These are phyloP conservation scores for Napeogenes sylphis DNA, from an alignment of 2,888 invertebrate genomes.

Conservation along the genomic window DNA sequence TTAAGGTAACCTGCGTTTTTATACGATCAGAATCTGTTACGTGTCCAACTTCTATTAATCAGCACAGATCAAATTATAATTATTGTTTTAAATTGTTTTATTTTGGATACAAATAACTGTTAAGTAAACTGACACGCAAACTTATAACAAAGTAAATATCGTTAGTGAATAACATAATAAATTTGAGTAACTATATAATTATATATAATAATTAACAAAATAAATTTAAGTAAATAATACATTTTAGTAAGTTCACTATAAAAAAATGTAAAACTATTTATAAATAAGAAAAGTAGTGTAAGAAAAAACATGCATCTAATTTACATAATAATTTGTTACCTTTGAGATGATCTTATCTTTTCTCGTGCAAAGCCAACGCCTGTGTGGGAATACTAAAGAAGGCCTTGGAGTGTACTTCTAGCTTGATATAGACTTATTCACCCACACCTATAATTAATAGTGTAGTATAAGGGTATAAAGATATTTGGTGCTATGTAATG, in stretches of 20 bases:
- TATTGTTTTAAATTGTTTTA: too few relatives aligned
- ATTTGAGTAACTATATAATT: too few relatives aligned
- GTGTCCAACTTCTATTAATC: too few relatives aligned
- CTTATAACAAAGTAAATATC: too few relatives aligned
- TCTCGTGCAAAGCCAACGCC: slow-evolving; percentile 32
- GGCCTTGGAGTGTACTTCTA: slow-evolving; percentile 40
- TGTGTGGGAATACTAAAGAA: slow-evolving; percentile 55
- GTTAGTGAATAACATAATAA: too few relatives aligned
- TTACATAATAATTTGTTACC: slow-evolving; percentile 9
- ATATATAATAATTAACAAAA: too few relatives aligned
- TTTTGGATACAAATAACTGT: too few relatives aligned
- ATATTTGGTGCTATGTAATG: neutral
- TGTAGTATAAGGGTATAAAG: slow-evolving; percentile 40
- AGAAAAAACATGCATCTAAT: neutral
- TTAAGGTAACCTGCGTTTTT: neutral
- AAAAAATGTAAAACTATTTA: neutral
- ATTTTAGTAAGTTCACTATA: neutral
- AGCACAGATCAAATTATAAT: too few relatives aligned
- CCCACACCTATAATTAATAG: slow-evolving; percentile 60
- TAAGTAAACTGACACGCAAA: too few relatives aligned
- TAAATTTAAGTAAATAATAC: too few relatives aligned
- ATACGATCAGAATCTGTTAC: neutral
- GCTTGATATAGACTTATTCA: slow-evolving; percentile 49
- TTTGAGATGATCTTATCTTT: slow-evolving; percentile 29
- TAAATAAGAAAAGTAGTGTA: neutral